Evolutionary conservation across 1,140 invertebrate genomes (phyloP), one percentile per base, ranked within the genome.

Genomic region (Cataglyphis hispanica): DNA sequence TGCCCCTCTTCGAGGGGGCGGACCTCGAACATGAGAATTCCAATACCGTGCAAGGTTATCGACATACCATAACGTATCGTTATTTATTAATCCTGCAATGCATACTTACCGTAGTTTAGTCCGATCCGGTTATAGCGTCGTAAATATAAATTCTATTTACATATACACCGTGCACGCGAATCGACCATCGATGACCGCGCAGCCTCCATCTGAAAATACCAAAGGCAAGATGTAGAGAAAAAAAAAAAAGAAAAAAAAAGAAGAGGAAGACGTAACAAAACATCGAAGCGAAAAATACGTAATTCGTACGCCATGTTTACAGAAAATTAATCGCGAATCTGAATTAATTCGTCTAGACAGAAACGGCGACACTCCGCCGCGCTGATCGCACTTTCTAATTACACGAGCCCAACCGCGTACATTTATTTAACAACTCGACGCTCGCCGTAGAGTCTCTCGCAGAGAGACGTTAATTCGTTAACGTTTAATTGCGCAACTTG

Each of bases 401-500:
- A 69, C 53, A 63, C 25, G 40, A 19, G 22, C 27, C 13, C 31
- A 40, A 50, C 34, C 27, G 10, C 58, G 22, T 8, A 72, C 77
- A 81, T 89, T 89, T 89, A 77, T 89, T 89, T 86, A 89, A 89
- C 84, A 61, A 77, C 16, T 72, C 76, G 58, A 61, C 84, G 34
- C 56, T 86, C 37, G 10, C 34, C 53, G 67, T 60, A 27, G 53
- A 58, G 66, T 72, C 89, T 77, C 56, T 67, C 84, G 87, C 77
- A 50, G 75, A 50, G 75, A 78, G 60, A 90, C 78, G 89, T 89
- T 84, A 86, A 91, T 88, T 91, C 89, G 89, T 91, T 90, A 90
- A 90, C 86, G 86, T 88, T 91, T 90, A 88, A 91, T 91, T 89
- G 89, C 78, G 43, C 80, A 91, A 83, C 89, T 91, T 88, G 88